Conservation (phyloP, 2,113 vertebrate species). For the Notothenia rossii region DNA sequence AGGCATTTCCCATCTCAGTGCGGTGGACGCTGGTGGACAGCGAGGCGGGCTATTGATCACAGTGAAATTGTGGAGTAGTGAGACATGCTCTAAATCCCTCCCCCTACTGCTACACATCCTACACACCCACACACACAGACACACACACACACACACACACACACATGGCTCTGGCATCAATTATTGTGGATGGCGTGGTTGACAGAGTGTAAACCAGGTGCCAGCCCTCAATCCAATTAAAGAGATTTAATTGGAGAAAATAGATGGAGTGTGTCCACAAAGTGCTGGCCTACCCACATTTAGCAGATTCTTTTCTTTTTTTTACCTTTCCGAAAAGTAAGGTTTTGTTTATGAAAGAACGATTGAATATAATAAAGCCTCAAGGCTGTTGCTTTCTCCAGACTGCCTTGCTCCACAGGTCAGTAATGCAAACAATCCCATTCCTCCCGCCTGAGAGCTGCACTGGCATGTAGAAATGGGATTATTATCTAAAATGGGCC, state of each 20-base stretch:
- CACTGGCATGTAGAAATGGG: constrained; percentile 70
- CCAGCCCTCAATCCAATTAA: constrained; percentile 84
- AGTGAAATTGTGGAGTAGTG: constrained; percentile 72
- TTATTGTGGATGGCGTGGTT: constrained; percentile 80
- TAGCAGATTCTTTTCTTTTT: constrained; percentile 54
- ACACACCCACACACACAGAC: constrained; percentile 38
- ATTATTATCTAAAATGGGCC: constrained; percentile 76
- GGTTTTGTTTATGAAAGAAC: constrained; percentile 80
- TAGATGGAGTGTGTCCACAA: constrained; percentile 81
- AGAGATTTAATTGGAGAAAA: constrained; percentile 83
- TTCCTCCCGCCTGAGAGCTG: constrained; percentile 66
- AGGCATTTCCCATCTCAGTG: constrained; percentile 55
- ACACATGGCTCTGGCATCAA: constrained; percentile 70
- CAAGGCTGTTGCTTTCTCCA: constrained; percentile 65
- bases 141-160: constrained; percentile 44
- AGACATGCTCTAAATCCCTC: constrained; percentile 74
- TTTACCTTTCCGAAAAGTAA: constrained; percentile 62
- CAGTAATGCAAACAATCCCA: constrained; percentile 81
- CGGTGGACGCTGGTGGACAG: constrained; percentile 62
- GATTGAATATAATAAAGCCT: constrained; percentile 77
- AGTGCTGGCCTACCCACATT: constrained; percentile 70
- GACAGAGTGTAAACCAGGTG: constrained; percentile 84
- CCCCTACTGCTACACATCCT: constrained; percentile 59
- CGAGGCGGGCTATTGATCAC: constrained; percentile 72
- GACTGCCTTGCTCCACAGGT: constrained; percentile 74